These are phyloP conservation scores for Atherinomorus stipes DNA, from an alignment of 2,113 vertebrate genomes.

Conservation along the genomic window DNA sequence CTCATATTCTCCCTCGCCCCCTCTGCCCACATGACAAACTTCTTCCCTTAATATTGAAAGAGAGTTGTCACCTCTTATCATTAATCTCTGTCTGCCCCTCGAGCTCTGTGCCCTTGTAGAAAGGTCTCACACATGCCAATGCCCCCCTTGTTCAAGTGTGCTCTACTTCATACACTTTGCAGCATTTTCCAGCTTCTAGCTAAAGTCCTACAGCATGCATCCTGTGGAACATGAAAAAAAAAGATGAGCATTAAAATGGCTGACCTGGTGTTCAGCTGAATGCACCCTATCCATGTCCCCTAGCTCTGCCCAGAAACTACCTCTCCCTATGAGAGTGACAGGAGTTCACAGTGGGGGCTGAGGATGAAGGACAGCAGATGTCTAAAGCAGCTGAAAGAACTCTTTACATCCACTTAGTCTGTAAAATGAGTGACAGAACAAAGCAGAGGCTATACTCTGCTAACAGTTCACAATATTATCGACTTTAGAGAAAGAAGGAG, in stretches of 20 bases:
- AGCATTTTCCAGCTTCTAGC: neutral
- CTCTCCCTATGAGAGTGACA: constrained; percentile 22
- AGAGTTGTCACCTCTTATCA: constrained; percentile 66
- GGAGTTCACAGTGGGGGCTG: constrained; percentile 27
- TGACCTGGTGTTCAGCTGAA: constrained; percentile 48
- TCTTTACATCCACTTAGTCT: constrained; percentile 2
- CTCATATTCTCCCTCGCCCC: neutral
- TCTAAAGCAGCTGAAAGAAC: constrained; percentile 14
- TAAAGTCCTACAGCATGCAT: constrained; percentile 35
- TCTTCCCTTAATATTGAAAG: constrained; percentile 58
- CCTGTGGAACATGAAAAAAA: constrained; percentile 70
- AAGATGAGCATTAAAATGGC: constrained; percentile 56
- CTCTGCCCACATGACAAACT: constrained; percentile 32
- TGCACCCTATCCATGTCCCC: constrained; percentile 7
- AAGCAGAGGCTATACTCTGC: neutral
- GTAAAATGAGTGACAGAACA: neutral
- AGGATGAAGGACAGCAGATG: constrained; percentile 47
- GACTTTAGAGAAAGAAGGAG: no score
- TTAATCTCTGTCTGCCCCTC: constrained; percentile 68
- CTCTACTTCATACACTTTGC: neutral
- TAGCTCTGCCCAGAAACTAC: constrained; percentile 38
- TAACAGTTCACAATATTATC: neutral
- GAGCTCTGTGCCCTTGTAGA: constrained; percentile 62
- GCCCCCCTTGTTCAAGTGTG: neutral
- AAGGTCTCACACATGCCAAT: constrained; percentile 29